Percentiles rank a stretch among this genome's conserved stretches.
These are phyloP conservation scores for Melanitta fusca DNA, from an alignment of 2,797 vertebrate genomes.

Conservation along the genomic window DNA sequence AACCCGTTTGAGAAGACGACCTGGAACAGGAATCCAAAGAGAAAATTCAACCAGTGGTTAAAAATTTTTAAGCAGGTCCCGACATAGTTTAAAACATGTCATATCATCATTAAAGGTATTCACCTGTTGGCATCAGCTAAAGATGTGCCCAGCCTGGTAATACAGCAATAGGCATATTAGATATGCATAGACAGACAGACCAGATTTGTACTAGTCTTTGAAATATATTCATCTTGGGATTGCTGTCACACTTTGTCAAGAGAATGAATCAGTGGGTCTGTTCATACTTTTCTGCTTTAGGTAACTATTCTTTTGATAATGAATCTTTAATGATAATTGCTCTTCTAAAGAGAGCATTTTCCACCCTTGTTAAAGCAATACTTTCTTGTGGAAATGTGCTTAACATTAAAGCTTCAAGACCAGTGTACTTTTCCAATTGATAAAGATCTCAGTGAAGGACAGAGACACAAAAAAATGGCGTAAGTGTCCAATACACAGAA, in stretches of 20 bases:
- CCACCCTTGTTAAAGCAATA: constrained; percentile 79
- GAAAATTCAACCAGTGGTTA: background rate
- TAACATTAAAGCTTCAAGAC: constrained; percentile 69
- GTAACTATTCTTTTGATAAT: constrained; percentile 78
- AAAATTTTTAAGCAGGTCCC: background rate
- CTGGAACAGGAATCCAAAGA: background rate
- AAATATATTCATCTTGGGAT: constrained; percentile 71
- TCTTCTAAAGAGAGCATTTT: constrained; percentile 76
- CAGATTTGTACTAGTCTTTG: constrained; percentile 46
- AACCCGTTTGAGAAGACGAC: background rate
- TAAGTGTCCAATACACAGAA: constrained; percentile 34
- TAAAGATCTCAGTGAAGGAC: constrained; percentile 63
- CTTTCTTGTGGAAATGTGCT: constrained; percentile 77
- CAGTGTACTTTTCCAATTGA: constrained; percentile 56
- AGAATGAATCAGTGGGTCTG: constrained; percentile 37
- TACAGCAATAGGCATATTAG: background rate
- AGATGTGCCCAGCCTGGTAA: constrained; percentile 24
- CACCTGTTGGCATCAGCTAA: background rate
- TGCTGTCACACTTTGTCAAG: constrained; percentile 42
- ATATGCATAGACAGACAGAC: constrained; percentile 39
- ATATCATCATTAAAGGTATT: constrained; percentile 7
- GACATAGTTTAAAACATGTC: background rate
- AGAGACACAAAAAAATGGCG: constrained; percentile 50
- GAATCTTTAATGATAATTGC: constrained; percentile 79
- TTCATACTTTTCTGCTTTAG: constrained; percentile 72